Evolutionary conservation across 2,797 vertebrate species (phyloP).

Genomic region (Alectoris magna): DNA sequence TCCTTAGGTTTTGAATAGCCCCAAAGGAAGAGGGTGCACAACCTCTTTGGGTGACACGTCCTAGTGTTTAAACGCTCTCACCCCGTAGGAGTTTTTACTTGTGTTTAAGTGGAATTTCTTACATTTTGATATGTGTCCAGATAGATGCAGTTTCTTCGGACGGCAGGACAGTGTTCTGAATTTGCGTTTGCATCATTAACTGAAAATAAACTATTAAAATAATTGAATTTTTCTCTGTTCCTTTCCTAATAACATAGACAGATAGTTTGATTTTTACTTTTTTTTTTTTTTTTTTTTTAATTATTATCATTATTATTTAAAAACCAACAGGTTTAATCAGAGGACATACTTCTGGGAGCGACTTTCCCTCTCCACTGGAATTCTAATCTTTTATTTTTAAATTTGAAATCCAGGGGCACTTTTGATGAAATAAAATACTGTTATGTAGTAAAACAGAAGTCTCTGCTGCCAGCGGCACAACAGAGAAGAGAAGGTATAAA

Average conservation of each 20-base stretch:
- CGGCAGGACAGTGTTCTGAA: background rate
- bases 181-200: background rate
- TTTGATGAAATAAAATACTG: background rate
- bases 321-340: background rate
- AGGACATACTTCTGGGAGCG: background rate
- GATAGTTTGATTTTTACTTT: background rate
- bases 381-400: background rate
- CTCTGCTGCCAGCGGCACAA: background rate
- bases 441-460: background rate
- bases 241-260: background rate
- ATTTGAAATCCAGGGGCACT: background rate
- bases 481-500: background rate
- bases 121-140: background rate
- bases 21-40: no score
- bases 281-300: background rate
- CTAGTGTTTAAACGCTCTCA: no score
- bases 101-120: background rate
- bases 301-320: no score
- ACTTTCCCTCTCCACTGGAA: background rate
- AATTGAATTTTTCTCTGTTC: background rate
- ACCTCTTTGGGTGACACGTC: no score
- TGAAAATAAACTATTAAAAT: background rate
- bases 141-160: background rate
- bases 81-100: no score
- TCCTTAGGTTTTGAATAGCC: background rate